These are phyloP conservation scores for Enteromius mattozi DNA, from an alignment of 2,797 vertebrate genomes.

Conservation along the genomic window DNA sequence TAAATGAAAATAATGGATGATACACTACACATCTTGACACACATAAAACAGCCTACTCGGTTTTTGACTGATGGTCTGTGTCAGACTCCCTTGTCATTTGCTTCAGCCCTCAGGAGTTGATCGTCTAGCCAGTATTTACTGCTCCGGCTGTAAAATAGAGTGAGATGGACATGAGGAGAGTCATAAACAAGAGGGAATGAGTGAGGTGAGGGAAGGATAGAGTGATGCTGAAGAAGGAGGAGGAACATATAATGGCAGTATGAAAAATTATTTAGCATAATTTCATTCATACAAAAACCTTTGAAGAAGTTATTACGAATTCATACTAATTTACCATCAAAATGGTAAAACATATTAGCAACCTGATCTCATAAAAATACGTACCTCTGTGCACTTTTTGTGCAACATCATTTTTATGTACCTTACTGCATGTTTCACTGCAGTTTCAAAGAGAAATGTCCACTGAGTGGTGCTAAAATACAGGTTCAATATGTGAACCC, in stretches of 20 bases:
- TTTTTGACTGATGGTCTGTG: constrained; percentile 7
- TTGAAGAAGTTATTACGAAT: not conserved
- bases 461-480: too few relatives aligned
- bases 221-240: not conserved
- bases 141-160: constrained; percentile 1
- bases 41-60: not conserved
- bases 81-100: constrained; percentile 22
- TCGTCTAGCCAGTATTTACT: constrained; percentile 24
- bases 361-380: too few relatives aligned
- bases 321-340: not conserved
- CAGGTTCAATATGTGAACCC: too few relatives aligned
- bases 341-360: not conserved
- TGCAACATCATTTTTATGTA: too few relatives aligned
- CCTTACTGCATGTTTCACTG: too few relatives aligned
- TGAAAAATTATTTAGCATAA: not conserved
- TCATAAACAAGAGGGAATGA: constrained; percentile 22
- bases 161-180: not conserved
- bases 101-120: constrained; percentile 25
- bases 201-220: not conserved
- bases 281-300: not conserved
- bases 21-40: not conserved
- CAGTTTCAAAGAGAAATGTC: too few relatives aligned
- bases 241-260: not conserved
- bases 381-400: too few relatives aligned
- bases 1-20: not conserved